These are phyloP conservation scores for Indicator indicator DNA, from an alignment of 2,113 vertebrate species.

Conservation along the genomic window DNA sequence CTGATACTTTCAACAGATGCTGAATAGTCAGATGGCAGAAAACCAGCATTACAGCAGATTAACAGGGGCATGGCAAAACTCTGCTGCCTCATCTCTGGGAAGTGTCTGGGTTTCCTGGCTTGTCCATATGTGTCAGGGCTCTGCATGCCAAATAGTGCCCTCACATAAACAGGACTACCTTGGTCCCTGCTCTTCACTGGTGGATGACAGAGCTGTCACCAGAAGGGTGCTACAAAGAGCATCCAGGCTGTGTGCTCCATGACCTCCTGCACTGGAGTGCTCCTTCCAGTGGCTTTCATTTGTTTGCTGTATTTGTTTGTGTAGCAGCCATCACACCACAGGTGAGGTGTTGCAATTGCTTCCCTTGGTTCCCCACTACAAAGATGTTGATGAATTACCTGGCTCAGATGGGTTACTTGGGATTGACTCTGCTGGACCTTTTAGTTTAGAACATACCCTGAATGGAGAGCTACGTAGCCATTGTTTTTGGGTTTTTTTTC, in stretches of 20 bases:
- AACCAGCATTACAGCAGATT: background rate
- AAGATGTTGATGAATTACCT: background rate
- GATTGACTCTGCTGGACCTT: background rate
- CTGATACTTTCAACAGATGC: background rate
- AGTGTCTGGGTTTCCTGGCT: background rate
- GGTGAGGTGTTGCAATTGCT: background rate
- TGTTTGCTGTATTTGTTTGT: background rate
- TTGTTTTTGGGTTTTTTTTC: background rate
- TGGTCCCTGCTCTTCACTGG: rapidly evolving
- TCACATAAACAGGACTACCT: background rate
- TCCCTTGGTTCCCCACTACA: background rate
- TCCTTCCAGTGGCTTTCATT: background rate
- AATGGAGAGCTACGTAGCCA: background rate
- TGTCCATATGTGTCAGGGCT: background rate
- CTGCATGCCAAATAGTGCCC: background rate
- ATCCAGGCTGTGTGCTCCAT: rapidly evolving
- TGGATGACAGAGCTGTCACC: background rate
- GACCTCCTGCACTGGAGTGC: rapidly evolving
- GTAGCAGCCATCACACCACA: background rate
- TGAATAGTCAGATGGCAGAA: background rate
- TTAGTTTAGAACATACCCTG: background rate
- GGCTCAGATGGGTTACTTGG: background rate
- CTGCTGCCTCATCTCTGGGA: background rate
- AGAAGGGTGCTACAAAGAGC: background rate
- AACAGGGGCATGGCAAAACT: background rate